Evolutionary conservation across 2,888 invertebrate species (phyloP).

Genomic region (Andrena hattorfiana): DNA sequence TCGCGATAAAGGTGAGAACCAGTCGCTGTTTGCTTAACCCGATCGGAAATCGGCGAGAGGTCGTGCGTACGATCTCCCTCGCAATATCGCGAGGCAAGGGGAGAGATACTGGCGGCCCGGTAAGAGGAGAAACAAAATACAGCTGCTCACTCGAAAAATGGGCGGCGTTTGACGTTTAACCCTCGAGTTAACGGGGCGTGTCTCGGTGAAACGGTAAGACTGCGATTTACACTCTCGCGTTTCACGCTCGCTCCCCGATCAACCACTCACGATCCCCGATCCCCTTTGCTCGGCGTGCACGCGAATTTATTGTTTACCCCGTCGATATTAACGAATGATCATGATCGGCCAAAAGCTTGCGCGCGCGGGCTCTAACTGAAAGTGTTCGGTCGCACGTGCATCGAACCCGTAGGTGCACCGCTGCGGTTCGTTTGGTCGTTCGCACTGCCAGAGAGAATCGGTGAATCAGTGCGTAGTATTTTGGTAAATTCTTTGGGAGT

Average conservation of each 20-base stretch:
- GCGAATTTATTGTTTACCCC: constrained; percentile 68
- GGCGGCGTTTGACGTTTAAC: constrained; percentile 74
- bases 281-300: constrained; percentile 39
- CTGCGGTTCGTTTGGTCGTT: neutral
- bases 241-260: constrained; percentile 53
- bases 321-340: constrained; percentile 56
- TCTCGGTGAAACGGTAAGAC: constrained; percentile 74
- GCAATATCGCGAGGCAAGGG: neutral
- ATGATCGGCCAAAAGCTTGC: constrained; percentile 22
- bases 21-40: constrained; percentile 78
- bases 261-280: constrained; percentile 41
- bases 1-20: constrained; percentile 78
- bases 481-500: no score
- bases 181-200: constrained; percentile 80
- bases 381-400: constrained; percentile 37
- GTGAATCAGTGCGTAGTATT: neutral
- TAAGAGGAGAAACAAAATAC: constrained; percentile 32
- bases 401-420: neutral
- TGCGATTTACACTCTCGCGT: constrained; percentile 78
- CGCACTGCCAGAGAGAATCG: neutral
- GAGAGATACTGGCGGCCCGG: neutral
- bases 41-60: constrained; percentile 69
- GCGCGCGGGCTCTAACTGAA: neutral
- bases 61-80: constrained; percentile 50
- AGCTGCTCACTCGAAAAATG: constrained; percentile 69